phyloP scores from a whole-genome alignment of 2,888 invertebrate genomes.

The Brassicogethes aeneus region DNA sequence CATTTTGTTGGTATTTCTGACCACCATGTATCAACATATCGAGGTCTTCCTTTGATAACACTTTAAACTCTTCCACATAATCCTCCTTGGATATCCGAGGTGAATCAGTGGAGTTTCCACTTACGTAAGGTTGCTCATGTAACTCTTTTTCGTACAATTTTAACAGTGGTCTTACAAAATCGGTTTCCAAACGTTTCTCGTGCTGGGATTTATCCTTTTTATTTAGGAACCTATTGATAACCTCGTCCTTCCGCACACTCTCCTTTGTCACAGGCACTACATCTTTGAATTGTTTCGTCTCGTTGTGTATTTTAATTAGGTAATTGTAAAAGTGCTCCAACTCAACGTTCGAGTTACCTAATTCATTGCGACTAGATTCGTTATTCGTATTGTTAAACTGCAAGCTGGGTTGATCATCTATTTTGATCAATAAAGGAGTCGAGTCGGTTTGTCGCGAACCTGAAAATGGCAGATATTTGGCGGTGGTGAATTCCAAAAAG shows the following conservation, averaged over 20 bases:
- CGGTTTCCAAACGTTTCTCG: constrained; percentile 33
- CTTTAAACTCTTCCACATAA: constrained; percentile 26
- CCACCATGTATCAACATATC: constrained; percentile 25
- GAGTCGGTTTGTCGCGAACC: not conserved
- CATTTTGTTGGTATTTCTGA: constrained; percentile 25
- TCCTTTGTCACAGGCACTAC: constrained; percentile 1
- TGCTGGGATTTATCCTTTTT: constrained; percentile 31
- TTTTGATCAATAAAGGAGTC: not conserved
- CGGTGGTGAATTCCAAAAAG: constrained; percentile 11
- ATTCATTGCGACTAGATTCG: constrained; percentile 4
- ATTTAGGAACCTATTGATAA: constrained; percentile 27
- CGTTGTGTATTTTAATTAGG: constrained; percentile 22
- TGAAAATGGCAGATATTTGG: not conserved
- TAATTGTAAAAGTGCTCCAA: constrained; percentile 27
- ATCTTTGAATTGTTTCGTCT: constrained; percentile 13
- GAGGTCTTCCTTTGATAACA: constrained; percentile 28
- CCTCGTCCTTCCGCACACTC: constrained; percentile 15
- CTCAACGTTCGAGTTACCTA: not conserved
- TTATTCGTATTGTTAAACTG: constrained; percentile 1
- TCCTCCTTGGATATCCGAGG: constrained; percentile 32
- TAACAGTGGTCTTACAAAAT: constrained; percentile 35
- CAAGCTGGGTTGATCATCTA: not conserved
- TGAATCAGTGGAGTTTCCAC: constrained; percentile 16
- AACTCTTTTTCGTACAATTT: constrained; percentile 30
- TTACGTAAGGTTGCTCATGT: constrained; percentile 20